These are phyloP conservation scores for Catalaphyllia jardinei DNA, from an alignment of 64 coral and sea anemone genomes.

Conservation along the genomic window DNA sequence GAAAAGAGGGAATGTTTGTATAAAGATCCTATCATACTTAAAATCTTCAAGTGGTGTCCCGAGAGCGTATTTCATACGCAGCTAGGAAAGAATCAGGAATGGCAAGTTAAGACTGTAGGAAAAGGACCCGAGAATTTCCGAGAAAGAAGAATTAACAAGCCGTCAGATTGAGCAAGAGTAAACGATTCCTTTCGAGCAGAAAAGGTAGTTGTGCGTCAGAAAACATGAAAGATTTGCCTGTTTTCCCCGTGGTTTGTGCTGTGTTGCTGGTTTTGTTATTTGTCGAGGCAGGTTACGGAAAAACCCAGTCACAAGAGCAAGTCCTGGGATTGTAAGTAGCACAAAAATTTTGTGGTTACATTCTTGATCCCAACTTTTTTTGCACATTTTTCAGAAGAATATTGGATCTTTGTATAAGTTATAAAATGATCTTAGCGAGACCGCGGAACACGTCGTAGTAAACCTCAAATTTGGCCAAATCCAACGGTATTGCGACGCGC, in stretches of 20 bases:
- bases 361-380: too few relatives aligned
- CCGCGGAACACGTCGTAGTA: too few relatives aligned
- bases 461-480: too few relatives aligned
- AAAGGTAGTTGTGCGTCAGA: not conserved
- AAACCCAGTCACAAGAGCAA: not conserved
- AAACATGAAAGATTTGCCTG: not conserved
- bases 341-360: not conserved
- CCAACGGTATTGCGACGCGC: too few relatives aligned
- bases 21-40: not conserved
- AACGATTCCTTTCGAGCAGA: not conserved
- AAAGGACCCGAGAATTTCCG: not conserved
- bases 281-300: not conserved
- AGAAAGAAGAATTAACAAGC: not conserved
- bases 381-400: too few relatives aligned
- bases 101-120: not conserved
- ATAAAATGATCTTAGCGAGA: too few relatives aligned
- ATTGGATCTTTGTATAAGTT: too few relatives aligned
- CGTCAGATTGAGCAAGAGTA: not conserved
- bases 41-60: not conserved
- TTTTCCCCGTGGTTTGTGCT: not conserved
- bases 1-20: not conserved
- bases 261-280: not conserved
- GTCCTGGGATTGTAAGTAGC: slow-evolving; percentile 14
- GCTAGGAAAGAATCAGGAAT: not conserved
- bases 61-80: not conserved